A percentile compares a stretch with the other conserved stretches of the same genome.
phyloP scores from a whole-genome alignment of 2,797 vertebrate genomes.

The Pseudocheirus occidentalis region DNA sequence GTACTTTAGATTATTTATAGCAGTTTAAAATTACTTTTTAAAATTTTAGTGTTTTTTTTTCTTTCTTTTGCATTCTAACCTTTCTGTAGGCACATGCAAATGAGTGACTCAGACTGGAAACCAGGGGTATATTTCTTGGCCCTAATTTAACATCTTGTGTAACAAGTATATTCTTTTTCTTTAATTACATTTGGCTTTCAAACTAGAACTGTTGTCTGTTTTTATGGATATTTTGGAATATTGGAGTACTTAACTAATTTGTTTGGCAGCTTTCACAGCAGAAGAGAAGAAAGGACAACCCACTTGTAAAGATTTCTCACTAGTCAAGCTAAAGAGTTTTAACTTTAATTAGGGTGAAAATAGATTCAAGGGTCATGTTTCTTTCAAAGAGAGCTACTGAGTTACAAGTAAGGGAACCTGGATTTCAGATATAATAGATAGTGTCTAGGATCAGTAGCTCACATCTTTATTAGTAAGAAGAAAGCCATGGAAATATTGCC shows the following conservation, averaged over 20 bases:
- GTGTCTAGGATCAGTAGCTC: constrained; percentile 72
- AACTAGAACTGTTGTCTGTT: constrained; percentile 58
- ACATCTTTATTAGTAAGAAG: constrained; percentile 20
- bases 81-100: constrained; percentile 19
- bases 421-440: constrained; percentile 64
- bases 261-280: constrained; percentile 34
- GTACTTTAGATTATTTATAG: constrained; percentile 26
- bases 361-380: constrained; percentile 1
- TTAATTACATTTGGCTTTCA: constrained; percentile 35
- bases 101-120: constrained; percentile 51
- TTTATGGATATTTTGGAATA: constrained; percentile 70
- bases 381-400: constrained; percentile 18
- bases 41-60: neutral
- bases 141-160: constrained; percentile 66
- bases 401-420: neutral
- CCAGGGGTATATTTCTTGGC: constrained; percentile 35
- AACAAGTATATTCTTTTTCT: constrained; percentile 32
- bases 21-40: constrained; percentile 28
- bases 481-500: neutral
- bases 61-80: neutral
- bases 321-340: constrained; percentile 14
- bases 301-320: constrained; percentile 47
- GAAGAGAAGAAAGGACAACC: constrained; percentile 33
- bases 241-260: constrained; percentile 67
- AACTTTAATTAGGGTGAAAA: constrained; percentile 21